These are phyloP conservation scores for Macroteleia sp. DNA, from an alignment of 2,888 invertebrate genomes.

Conservation along the genomic window DNA sequence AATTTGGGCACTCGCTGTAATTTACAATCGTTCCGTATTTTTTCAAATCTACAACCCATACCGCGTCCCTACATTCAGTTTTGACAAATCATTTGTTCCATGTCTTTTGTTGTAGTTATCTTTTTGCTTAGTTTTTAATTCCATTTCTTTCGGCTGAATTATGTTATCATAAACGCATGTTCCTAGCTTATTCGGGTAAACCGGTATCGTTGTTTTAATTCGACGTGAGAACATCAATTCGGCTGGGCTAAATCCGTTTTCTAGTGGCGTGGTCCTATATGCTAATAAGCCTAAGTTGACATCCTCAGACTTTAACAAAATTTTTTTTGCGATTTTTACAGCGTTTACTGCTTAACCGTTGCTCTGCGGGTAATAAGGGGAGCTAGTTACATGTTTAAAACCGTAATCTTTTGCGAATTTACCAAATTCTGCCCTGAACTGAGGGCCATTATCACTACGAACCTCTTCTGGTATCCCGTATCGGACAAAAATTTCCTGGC, in stretches of 20 bases:
- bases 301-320: background rate
- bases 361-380: constrained; percentile 13
- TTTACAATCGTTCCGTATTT: constrained; percentile 16
- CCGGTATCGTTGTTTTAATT: background rate
- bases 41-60: constrained; percentile 67
- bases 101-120: constrained; percentile 61
- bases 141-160: constrained; percentile 43
- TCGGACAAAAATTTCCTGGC: constrained; percentile 27
- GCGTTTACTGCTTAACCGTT: background rate
- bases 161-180: background rate
- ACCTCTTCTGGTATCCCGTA: constrained; percentile 32
- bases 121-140: constrained; percentile 44
- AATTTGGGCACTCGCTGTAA: constrained; percentile 21
- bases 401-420: constrained; percentile 41
- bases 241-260: background rate
- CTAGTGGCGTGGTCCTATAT: background rate
- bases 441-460: constrained; percentile 23
- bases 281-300: background rate
- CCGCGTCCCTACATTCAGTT: constrained; percentile 57
- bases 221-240: background rate
- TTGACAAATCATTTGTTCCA: constrained; percentile 50
- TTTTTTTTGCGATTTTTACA: background rate
- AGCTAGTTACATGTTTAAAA: constrained; percentile 20
- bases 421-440: constrained; percentile 55
- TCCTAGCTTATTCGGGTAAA: background rate